These are phyloP conservation scores for Cryptocephalus primarius DNA, from an alignment of 2,888 invertebrate species.

Conservation along the genomic window DNA sequence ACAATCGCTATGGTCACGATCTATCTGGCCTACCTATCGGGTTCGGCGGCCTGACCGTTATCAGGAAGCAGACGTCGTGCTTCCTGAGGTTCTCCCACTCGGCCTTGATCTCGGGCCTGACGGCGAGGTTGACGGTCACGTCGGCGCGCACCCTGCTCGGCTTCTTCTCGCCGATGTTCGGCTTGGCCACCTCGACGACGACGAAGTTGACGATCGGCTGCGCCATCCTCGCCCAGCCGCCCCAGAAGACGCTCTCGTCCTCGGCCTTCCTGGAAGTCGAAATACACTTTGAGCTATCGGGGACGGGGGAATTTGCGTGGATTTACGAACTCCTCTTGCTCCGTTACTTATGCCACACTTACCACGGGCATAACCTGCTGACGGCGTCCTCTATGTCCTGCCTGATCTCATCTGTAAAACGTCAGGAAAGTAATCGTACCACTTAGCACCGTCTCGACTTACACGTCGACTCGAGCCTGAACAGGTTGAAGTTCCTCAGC, in stretches of 20 bases:
- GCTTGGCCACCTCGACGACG: slow-evolving; percentile 89
- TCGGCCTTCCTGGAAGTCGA: slow-evolving; percentile 59
- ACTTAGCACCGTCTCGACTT: slow-evolving; percentile 33
- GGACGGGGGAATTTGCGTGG: no score
- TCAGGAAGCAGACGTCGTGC: slow-evolving; percentile 95
- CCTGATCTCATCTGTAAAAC: slow-evolving; percentile 80
- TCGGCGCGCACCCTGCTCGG: slow-evolving; percentile 95
- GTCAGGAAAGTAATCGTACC: background rate
- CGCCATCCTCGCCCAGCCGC: slow-evolving; percentile 99
- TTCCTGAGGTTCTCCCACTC: slow-evolving; percentile 97
- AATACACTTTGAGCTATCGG: no score
- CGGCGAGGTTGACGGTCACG: slow-evolving; percentile 83
- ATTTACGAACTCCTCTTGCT: no score
- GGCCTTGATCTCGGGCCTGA: slow-evolving; percentile 79
- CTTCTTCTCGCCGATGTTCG: slow-evolving; percentile 84
- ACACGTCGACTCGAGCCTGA: slow-evolving; percentile 96
- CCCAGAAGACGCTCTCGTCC: slow-evolving; percentile 77
- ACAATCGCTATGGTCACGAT: no score
- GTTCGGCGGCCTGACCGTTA: slow-evolving; percentile 78
- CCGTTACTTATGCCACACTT: no score
- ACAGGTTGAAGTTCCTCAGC: slow-evolving; percentile 92
- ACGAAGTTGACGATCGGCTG: slow-evolving; percentile 86
- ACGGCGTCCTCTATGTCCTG: slow-evolving; percentile 98
- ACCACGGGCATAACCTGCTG: slow-evolving; percentile 90
- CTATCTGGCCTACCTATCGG: slow-evolving; percentile 54